Evolutionary conservation across 1,140 invertebrate genomes (phyloP).

Genomic region (Panonychus citri): DNA sequence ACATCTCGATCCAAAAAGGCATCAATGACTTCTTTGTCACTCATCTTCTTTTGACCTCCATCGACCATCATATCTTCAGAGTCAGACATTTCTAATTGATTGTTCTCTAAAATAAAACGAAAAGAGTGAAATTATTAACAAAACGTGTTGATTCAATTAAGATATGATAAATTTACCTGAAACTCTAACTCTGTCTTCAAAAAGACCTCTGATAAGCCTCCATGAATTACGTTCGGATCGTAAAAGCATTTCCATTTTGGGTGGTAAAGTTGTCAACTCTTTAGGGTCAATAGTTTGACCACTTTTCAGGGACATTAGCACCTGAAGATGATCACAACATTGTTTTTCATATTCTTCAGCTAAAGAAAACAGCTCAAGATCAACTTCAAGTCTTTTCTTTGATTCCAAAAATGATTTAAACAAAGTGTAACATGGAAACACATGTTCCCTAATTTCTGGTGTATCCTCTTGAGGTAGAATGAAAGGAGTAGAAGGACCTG

Average conservation of each 20-base stretch:
- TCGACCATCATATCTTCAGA: conserved; percentile 26
- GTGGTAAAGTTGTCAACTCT: neutral
- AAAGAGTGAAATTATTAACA: too few species aligned
- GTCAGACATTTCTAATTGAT: conserved; percentile 20
- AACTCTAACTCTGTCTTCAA: conserved; percentile 39
- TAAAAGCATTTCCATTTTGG: conserved; percentile 11
- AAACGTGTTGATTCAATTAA: too few species aligned
- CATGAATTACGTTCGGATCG: conserved; percentile 55
- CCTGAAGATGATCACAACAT: neutral
- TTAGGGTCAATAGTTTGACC: neutral
- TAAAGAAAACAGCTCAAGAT: neutral
- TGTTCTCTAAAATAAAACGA: conserved; percentile 18
- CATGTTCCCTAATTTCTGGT: neutral
- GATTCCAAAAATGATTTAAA: neutral
- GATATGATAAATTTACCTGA: neutral
- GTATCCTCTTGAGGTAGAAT: neutral
- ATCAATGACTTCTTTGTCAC: conserved; percentile 37
- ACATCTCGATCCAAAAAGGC: conserved; percentile 37
- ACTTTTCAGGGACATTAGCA: neutral
- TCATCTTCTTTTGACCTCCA: conserved; percentile 20
- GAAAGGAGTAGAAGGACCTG: neutral
- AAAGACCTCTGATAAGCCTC: conserved; percentile 52
- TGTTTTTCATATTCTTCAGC: conserved; percentile 3
- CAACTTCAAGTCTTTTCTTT: neutral
- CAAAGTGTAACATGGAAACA: neutral